Evolutionary conservation across 2,888 invertebrate genomes (phyloP).

Genomic region (Synanthedon andrenaeformis): DNA sequence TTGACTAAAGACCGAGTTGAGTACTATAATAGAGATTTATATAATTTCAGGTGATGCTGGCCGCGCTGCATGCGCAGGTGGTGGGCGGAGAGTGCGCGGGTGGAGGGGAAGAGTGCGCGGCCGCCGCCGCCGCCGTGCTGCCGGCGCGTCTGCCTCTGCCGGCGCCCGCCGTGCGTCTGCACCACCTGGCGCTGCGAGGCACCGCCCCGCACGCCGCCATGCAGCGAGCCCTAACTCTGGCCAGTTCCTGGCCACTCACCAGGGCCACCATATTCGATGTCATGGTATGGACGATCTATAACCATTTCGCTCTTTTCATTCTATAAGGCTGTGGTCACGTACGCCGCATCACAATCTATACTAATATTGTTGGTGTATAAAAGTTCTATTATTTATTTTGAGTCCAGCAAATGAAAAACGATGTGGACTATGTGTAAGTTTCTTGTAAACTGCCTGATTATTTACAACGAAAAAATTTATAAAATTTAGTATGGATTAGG

Average conservation of each 20-base stretch:
- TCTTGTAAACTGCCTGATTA: too few species aligned
- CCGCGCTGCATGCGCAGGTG: slow-evolving; percentile 92
- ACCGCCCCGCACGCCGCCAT: slow-evolving; percentile 90
- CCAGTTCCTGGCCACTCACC: slow-evolving; percentile 93
- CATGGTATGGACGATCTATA: slow-evolving; percentile 70
- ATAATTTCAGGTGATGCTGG: slow-evolving; percentile 83
- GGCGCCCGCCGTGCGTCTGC: slow-evolving; percentile 87
- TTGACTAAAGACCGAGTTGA: too few species aligned
- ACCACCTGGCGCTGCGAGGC: slow-evolving; percentile 90
- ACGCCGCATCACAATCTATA: not conserved
- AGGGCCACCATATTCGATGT: slow-evolving; percentile 95
- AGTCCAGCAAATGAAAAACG: too few species aligned
- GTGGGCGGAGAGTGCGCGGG: slow-evolving; percentile 88
- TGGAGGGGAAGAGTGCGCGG: slow-evolving; percentile 74
- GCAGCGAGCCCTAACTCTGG: slow-evolving; percentile 91
- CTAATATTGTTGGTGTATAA: too few species aligned
- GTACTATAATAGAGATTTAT: not conserved
- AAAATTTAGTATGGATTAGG: too few species aligned
- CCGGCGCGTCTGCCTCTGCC: slow-evolving; percentile 86
- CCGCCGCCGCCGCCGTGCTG: slow-evolving; percentile 82
- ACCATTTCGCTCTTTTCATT: not conserved
- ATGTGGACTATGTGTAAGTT: too few species aligned
- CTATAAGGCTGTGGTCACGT: not conserved
- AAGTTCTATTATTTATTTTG: too few species aligned
- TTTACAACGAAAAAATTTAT: too few species aligned